These are phyloP conservation scores for Hyalella azteca DNA, from an alignment of 2,888 invertebrate genomes.

Conservation along the genomic window DNA sequence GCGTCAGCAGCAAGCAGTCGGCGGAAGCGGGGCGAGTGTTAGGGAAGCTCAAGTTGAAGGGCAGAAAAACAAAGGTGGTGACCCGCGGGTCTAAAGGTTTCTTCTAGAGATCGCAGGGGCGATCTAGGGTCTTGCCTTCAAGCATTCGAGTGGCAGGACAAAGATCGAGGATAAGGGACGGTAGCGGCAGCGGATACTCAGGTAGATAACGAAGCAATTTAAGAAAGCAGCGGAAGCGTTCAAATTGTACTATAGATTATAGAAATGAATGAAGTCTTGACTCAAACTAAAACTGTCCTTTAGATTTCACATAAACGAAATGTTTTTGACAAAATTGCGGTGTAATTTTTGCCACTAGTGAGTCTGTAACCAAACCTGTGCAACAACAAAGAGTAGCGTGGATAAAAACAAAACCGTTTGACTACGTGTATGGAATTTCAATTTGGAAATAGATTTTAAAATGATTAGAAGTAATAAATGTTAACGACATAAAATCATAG, in stretches of 20 bases:
- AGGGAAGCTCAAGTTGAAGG: background rate
- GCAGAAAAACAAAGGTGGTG: background rate
- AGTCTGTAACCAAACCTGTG: too few relatives aligned
- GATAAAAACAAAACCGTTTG: too few relatives aligned
- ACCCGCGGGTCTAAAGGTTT: slow-evolving; percentile 10
- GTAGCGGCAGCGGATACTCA: background rate
- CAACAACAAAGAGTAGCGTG: too few relatives aligned
- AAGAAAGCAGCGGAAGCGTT: background rate
- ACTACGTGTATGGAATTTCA: too few relatives aligned
- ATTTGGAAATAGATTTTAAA: too few relatives aligned
- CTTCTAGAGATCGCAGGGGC: background rate
- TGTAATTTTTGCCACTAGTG: too few relatives aligned
- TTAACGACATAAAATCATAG: too few relatives aligned
- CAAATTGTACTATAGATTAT: background rate
- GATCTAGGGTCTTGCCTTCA: background rate
- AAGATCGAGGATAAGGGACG: background rate
- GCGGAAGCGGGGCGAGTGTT: background rate
- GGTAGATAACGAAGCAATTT: background rate
- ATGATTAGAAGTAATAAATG: too few relatives aligned
- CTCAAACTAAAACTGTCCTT: too few relatives aligned
- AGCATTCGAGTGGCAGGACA: background rate
- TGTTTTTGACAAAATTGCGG: too few relatives aligned
- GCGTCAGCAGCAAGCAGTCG: background rate
- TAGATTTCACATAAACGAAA: too few relatives aligned
- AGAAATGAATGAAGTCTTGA: background rate